Evolutionary conservation across 2,797 vertebrate genomes (phyloP), one percentile per base, ranked within the genome.

Genomic region (Luscinia luscinia): DNA sequence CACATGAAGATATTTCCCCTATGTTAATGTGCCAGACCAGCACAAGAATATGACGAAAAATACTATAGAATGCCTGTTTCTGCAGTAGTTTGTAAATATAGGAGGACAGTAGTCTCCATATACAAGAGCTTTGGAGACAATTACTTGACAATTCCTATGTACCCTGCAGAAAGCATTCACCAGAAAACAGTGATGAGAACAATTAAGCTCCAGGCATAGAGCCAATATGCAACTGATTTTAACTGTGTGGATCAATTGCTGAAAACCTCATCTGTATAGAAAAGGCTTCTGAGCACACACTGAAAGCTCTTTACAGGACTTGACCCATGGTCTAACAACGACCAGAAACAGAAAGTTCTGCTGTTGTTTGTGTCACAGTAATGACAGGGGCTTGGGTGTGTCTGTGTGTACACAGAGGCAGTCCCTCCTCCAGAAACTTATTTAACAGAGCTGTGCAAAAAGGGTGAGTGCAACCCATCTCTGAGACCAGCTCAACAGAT

Each of bases 141-240:
- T 84, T 87, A 63, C 75, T 68, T 77, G 45, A 74, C 45, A 45
- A 85, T 87, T 91, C 77, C 68, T 77, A 5, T 58, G 66, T 78
- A 75, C 49, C 72, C 80, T 89, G 78, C 84, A 85, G 90, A 80
- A 96, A 94, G 75, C 81, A 80, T 84, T 91, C 80, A 81, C 43
- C 66, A 93, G 73, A 84, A 84, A 62, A 38, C 34, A 66, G 51
- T 38, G 84, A 80, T 57, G 84, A 78, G 66, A 89, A 69, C 78
- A 92, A 83, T 93, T 61, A 81, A 85, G 45, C 58, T 84, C 78
- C 73, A 87, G 90, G 94, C 93, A 75, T 11, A 41, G 58, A 80
- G 94, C 87, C 95, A 95, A 16, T 45, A 15, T 16, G 24, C 57
- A 57, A 11, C 41, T 79, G 90, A 72, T 89, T 93, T 84, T 87